These are phyloP conservation scores for Sycophila texana DNA, from an alignment of 2,888 invertebrate species.

Conservation along the genomic window DNA sequence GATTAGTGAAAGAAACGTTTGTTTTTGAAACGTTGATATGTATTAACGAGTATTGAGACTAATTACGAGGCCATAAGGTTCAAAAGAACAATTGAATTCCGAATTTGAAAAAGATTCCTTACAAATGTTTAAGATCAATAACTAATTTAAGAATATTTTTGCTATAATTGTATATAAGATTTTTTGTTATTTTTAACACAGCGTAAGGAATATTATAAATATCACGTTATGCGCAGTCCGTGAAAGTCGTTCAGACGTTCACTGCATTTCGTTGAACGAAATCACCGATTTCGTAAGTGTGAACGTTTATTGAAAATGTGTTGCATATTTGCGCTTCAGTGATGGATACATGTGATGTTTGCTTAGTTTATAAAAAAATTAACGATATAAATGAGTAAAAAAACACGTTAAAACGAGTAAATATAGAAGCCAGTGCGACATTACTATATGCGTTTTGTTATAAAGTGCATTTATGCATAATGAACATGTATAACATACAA, in stretches of 20 bases:
- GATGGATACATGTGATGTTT: conserved; percentile 10
- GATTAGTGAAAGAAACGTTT: neutral
- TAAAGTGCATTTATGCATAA: conserved; percentile 38
- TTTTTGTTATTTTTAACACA: neutral
- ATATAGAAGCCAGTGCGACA: conserved; percentile 1
- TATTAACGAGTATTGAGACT: neutral
- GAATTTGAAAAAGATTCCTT: conserved; percentile 25
- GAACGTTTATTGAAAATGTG: neutral
- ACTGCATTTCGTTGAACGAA: neutral
- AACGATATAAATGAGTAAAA: neutral
- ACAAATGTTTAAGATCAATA: neutral
- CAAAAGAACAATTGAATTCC: neutral
- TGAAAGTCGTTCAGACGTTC: too few relatives aligned
- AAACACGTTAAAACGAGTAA: conserved; percentile 20
- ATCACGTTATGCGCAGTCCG: neutral
- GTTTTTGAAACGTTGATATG: conserved; percentile 32
- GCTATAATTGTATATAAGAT: conserved; percentile 33
- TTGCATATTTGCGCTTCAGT: neutral
- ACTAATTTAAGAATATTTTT: conserved; percentile 42
- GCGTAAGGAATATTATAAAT: conserved; percentile 36
- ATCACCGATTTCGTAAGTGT: conserved; percentile 14
- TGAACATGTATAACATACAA: conserved; percentile 50
- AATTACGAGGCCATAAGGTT: neutral
- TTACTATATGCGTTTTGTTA: conserved; percentile 48
- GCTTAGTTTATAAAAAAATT: neutral